Evolutionary conservation across 2,888 invertebrate genomes (phyloP), one percentile per base, ranked within the genome.

Genomic region (Dicyrtomina minuta): DNA sequence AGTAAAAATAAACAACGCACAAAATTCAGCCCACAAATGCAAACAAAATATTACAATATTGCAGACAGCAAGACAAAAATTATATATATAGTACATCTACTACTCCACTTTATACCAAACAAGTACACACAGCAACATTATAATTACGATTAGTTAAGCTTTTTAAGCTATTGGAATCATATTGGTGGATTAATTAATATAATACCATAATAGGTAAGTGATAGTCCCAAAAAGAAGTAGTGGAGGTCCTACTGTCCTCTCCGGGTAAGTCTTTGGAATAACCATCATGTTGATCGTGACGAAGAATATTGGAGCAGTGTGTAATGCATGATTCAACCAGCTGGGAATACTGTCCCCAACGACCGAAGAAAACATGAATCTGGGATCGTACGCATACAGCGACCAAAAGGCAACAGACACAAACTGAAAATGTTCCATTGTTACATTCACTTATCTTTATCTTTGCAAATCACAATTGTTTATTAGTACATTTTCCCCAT

Each of bases 311-410:
- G 75, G 77, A 33, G 73, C 73, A 10, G 95, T 93, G 82, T 96
- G 96, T 88, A 93, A 89, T 0, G 91, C 85, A 84, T 97, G 96
- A 81, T 97, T 97, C 68, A 96, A 84, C 96, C 96, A 96, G 59
- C 84, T 81, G 6, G 96, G 96, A 79, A 96, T 94, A 79, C 89
- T 90, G 24, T 86, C 49, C 22, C 20, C 33, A 17, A 27, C 17
- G 4, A 41, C 84, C 81, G 96, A 95, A 75, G 96, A 82, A 33
- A 87, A 87, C 56, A 97, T 92, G 66, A 96, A 83, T 82, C 95
- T 94, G 76, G 96, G 87, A 80, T 97, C 93, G 51, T 96, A 86
- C 66, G 88, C 87, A 85, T 92, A 95, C 51, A 97, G 84, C 0
- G 87, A 86, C 96, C 96, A 97, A 82, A 96, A 97, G 15, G 91